Evolutionary conservation across 2,113 vertebrate species (phyloP).

Genomic region (Monarcha castaneiventris): DNA sequence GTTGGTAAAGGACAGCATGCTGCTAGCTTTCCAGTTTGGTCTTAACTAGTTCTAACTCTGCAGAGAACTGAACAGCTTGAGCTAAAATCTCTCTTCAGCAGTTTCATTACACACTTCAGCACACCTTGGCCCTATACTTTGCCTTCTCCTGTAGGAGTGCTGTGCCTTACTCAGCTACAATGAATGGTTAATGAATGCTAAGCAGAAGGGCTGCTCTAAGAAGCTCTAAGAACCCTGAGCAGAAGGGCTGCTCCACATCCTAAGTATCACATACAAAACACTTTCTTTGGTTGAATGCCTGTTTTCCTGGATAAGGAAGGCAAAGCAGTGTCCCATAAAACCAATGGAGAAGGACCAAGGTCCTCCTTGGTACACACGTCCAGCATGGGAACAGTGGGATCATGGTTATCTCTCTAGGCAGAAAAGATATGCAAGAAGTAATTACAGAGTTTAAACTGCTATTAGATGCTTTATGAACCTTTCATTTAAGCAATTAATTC

Average conservation of each 20-base stretch:
- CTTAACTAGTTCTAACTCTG: background rate
- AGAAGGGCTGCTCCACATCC: background rate
- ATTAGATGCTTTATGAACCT: background rate
- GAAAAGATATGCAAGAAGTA: background rate
- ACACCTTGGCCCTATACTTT: background rate
- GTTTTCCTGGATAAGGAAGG: background rate
- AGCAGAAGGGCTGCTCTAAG: background rate
- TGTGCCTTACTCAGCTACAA: background rate
- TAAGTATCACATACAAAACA: background rate
- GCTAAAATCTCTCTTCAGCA: background rate
- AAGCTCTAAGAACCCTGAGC: background rate
- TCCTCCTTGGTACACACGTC: fast-evolving
- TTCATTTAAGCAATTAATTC: background rate
- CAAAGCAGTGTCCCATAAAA: background rate
- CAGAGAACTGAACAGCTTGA: fast-evolving
- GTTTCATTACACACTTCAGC: background rate
- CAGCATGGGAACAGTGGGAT: background rate
- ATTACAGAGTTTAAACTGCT: background rate
- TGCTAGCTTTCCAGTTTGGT: background rate
- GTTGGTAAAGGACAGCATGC: background rate
- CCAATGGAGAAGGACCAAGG: background rate
- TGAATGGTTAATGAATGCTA: background rate
- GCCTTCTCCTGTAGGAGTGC: background rate
- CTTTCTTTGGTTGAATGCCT: background rate
- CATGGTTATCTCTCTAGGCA: fast-evolving